Evolutionary conservation across 2,797 vertebrate species (phyloP).

Genomic region (Diplodus puntazzo): DNA sequence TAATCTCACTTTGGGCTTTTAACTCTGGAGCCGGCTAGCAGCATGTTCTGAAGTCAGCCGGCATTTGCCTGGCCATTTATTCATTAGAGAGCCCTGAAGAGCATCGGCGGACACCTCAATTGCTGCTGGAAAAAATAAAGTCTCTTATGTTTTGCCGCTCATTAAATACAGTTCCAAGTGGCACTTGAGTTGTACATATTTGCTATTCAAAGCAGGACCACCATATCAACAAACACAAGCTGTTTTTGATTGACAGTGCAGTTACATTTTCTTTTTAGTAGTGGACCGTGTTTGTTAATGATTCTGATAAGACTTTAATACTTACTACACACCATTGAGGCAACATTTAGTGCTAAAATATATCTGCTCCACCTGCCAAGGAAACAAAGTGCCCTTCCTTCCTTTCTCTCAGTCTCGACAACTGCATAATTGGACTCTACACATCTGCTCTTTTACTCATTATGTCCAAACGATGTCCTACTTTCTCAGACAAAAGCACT

Average conservation of each 20-base stretch:
- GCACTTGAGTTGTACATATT: slow-evolving; percentile 45
- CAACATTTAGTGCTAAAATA: slow-evolving; percentile 21
- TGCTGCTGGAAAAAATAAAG: slow-evolving; percentile 20
- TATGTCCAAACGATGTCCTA: slow-evolving; percentile 19
- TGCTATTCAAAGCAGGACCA: slow-evolving; percentile 18
- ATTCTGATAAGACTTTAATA: slow-evolving; percentile 16
- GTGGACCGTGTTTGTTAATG: slow-evolving; percentile 7
- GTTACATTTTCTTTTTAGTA: slow-evolving; percentile 15
- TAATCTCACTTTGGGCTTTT: slow-evolving; percentile 81
- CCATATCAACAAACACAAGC: slow-evolving; percentile 27
- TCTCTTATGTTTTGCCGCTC: slow-evolving; percentile 44
- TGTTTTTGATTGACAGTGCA: slow-evolving; percentile 31
- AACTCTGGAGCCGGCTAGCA: slow-evolving; percentile 59
- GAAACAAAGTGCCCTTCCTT: slow-evolving; percentile 25
- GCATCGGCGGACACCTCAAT: slow-evolving; percentile 52
- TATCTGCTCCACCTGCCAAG: slow-evolving; percentile 32
- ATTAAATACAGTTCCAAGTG: slow-evolving; percentile 44
- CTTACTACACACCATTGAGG: slow-evolving; percentile 6
- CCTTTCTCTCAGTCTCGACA: slow-evolving; percentile 22
- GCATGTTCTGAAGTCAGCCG: slow-evolving; percentile 71
- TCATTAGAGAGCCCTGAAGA: slow-evolving; percentile 65
- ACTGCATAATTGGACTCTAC: slow-evolving; percentile 43
- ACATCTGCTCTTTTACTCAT: slow-evolving; percentile 32
- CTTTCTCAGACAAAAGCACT: slow-evolving; percentile 17
- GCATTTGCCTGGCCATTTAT: slow-evolving; percentile 79